Evolutionary conservation across 2,888 invertebrate species (phyloP).

Genomic region (Chesias legatella): DNA sequence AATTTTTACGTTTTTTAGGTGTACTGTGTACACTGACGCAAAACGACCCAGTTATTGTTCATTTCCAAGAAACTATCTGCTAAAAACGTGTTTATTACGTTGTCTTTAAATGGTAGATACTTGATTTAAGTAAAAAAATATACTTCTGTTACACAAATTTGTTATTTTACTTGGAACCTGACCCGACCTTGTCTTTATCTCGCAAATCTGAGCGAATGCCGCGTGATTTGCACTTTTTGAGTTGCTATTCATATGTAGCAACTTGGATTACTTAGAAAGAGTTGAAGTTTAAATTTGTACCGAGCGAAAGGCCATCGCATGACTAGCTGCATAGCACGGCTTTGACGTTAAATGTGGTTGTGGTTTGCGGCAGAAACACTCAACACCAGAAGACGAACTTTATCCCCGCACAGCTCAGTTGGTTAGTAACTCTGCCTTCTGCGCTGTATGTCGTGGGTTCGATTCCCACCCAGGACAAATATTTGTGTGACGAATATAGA

Average conservation of each 20-base stretch:
- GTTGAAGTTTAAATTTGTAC: too few relatives aligned
- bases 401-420: too few relatives aligned
- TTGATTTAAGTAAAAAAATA: conserved; percentile 15
- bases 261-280: too few relatives aligned
- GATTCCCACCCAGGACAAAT: too few relatives aligned
- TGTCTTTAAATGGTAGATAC: conserved; percentile 14
- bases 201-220: conserved; percentile 7
- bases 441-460: too few relatives aligned
- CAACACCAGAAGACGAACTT: too few relatives aligned
- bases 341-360: too few relatives aligned
- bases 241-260: background rate
- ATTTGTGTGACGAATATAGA: too few relatives aligned
- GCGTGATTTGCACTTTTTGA: conserved; percentile 1
- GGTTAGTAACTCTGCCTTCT: too few relatives aligned
- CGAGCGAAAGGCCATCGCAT: too few relatives aligned
- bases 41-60: background rate
- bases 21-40: background rate
- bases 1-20: background rate
- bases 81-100: conserved; percentile 8
- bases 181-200: conserved; percentile 13
- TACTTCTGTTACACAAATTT: conserved; percentile 3
- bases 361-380: too few relatives aligned
- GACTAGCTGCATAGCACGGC: too few relatives aligned
- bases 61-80: conserved; percentile 7
- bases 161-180: conserved; percentile 15